phyloP scores from a whole-genome alignment of 2,113 vertebrate genomes.

The Nerophis lumbriciformis region DNA sequence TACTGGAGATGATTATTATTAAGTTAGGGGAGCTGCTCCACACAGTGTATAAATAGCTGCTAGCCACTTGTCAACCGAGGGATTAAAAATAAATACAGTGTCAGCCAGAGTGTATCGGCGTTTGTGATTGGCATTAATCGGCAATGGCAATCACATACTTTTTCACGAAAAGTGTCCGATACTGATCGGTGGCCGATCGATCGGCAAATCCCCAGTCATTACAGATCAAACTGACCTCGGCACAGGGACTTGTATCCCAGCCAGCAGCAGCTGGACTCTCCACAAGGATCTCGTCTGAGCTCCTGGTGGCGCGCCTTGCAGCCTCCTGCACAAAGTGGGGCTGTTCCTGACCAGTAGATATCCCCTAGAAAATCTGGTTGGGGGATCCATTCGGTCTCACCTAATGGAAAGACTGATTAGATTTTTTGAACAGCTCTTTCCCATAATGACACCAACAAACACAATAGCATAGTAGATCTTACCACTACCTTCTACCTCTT shows the following conservation, averaged over 20 bases:
- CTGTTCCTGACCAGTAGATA: slow-evolving; percentile 78
- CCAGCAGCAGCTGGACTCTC: slow-evolving; percentile 81
- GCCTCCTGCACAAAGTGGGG: slow-evolving; percentile 73
- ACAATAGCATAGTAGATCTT: slow-evolving; percentile 29
- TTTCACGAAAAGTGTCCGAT: too few relatives aligned
- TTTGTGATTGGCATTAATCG: too few relatives aligned
- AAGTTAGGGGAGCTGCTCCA: too few relatives aligned
- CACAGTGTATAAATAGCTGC: too few relatives aligned
- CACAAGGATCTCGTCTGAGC: slow-evolving; percentile 76
- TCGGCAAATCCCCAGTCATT: too few relatives aligned
- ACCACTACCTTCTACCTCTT: slow-evolving; percentile 61
- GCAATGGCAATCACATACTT: too few relatives aligned
- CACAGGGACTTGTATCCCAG: slow-evolving; percentile 79
- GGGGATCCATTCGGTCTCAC: slow-evolving; percentile 36
- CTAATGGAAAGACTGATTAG: slow-evolving; percentile 30
- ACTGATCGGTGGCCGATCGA: too few relatives aligned
- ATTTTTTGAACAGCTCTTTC: neutral
- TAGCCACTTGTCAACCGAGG: too few relatives aligned
- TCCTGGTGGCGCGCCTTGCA: slow-evolving; percentile 74
- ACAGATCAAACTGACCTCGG: slow-evolving; percentile 60
- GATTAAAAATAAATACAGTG: too few relatives aligned
- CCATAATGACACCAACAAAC: neutral
- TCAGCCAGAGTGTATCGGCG: too few relatives aligned
- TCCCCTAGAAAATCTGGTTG: slow-evolving; percentile 46
- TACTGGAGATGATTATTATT: too few relatives aligned